These are phyloP conservation scores for Eulacestoma nigropectus DNA, from an alignment of 2,113 vertebrate genomes.

Conservation along the genomic window DNA sequence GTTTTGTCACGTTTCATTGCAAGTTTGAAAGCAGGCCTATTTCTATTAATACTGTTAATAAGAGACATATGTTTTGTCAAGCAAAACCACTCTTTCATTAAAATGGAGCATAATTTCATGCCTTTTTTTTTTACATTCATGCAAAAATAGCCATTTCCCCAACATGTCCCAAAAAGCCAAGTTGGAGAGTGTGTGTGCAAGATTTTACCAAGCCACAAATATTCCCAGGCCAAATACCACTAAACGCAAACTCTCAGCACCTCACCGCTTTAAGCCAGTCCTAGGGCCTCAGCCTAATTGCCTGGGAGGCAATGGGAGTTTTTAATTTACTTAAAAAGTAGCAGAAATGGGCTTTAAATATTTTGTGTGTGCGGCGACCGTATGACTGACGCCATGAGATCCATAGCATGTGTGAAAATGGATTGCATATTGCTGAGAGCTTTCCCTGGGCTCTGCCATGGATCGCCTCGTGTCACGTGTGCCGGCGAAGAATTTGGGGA, in stretches of 20 bases:
- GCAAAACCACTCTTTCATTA: constrained; percentile 43
- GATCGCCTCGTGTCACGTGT: not conserved
- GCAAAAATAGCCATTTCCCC: constrained; percentile 35
- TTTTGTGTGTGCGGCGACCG: not conserved
- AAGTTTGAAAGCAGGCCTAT: constrained; percentile 29
- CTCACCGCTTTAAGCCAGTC: not conserved
- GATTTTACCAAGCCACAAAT: constrained; percentile 35
- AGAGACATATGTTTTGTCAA: constrained; percentile 50
- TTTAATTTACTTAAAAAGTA: constrained; percentile 29
- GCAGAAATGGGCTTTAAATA: not conserved
- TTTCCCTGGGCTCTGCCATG: not conserved
- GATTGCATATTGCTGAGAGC: not conserved
- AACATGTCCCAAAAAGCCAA: not conserved
- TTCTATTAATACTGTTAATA: constrained; percentile 60
- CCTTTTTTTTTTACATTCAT: not conserved
- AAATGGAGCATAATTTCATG: not conserved
- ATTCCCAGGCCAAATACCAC: constrained; percentile 9
- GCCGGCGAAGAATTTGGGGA: not conserved
- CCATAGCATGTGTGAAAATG: not conserved
- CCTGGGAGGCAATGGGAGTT: not conserved
- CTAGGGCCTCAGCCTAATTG: not conserved
- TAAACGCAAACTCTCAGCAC: not conserved
- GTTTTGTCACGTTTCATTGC: constrained; percentile 38
- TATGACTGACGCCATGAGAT: not conserved
- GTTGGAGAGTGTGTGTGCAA: not conserved